phyloP scores from a whole-genome alignment of 2,888 invertebrate species.

The Cloeon dipterum region DNA sequence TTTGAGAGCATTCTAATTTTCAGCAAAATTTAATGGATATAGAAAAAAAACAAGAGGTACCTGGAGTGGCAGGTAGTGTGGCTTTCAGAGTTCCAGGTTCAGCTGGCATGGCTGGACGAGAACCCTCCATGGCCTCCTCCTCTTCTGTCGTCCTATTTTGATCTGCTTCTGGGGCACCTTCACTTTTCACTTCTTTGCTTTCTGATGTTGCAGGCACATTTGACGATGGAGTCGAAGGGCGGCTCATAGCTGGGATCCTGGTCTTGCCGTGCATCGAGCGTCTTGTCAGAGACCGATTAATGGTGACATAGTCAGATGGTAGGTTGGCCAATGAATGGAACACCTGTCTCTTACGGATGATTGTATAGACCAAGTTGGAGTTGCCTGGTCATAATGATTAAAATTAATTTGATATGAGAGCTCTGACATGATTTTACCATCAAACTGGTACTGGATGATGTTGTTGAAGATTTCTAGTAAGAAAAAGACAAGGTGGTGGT shows the following conservation, averaged over 20 bases:
- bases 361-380: constrained; percentile 94
- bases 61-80: constrained; percentile 76
- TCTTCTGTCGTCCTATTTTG: neutral
- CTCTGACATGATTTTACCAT: constrained; percentile 40
- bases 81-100: constrained; percentile 83
- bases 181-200: too few species aligned
- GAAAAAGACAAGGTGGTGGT: constrained; percentile 97
- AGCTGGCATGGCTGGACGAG: constrained; percentile 61
- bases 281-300: constrained; percentile 43
- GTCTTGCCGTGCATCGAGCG: constrained; percentile 1
- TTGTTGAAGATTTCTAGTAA: constrained; percentile 98
- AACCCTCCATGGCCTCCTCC: constrained; percentile 45
- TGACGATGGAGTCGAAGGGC: neutral
- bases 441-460: constrained; percentile 98
- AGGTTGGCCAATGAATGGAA: constrained; percentile 96
- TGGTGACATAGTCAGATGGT: constrained; percentile 77
- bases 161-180: neutral
- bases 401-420: too few species aligned
- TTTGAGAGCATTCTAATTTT: neutral
- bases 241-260: neutral
- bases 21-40: neutral
- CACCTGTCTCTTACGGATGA: constrained; percentile 93
- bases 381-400: constrained; percentile 38
- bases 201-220: neutral
- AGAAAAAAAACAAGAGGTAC: constrained; percentile 15